phyloP scores from a whole-genome alignment of 2,888 invertebrate species.

The Lasioglossum calceatum region DNA sequence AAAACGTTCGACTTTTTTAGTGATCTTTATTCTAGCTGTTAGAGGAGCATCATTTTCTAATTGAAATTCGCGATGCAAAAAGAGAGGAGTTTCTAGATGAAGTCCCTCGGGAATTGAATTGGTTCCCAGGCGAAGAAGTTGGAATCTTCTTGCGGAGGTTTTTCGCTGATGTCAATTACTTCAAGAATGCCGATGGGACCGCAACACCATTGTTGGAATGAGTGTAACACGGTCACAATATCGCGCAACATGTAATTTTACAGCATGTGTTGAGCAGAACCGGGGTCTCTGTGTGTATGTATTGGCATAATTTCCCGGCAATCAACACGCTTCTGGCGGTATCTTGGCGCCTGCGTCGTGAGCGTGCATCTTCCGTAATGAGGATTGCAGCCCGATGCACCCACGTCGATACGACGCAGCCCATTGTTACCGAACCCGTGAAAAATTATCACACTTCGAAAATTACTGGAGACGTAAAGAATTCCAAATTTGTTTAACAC shows the following conservation, averaged over 20 bases:
- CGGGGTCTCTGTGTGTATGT: conserved; percentile 8
- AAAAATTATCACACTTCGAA: not conserved
- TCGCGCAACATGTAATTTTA: conserved; percentile 15
- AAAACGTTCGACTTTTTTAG: not conserved
- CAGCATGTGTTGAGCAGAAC: not conserved
- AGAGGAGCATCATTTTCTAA: not conserved
- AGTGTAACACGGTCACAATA: not conserved
- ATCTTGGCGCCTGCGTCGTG: conserved; percentile 32
- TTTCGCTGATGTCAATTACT: not conserved
- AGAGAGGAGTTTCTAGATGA: not conserved
- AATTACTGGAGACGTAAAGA: not conserved
- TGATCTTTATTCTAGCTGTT: not conserved
- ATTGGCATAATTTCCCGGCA: conserved; percentile 33
- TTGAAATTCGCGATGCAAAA: not conserved
- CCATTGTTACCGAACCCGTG: not conserved
- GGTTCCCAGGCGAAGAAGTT: not conserved
- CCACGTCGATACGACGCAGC: conserved; percentile 10
- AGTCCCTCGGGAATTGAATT: not conserved
- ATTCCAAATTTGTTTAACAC: not conserved
- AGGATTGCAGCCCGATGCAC: conserved; percentile 20
- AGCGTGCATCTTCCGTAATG: conserved; percentile 1
- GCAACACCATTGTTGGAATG: not conserved
- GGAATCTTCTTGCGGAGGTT: not conserved
- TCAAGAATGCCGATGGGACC: not conserved
- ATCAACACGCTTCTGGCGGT: conserved; percentile 21